These are phyloP conservation scores for Periphyllus acericola DNA, from an alignment of 2,888 invertebrate species.

Conservation along the genomic window DNA sequence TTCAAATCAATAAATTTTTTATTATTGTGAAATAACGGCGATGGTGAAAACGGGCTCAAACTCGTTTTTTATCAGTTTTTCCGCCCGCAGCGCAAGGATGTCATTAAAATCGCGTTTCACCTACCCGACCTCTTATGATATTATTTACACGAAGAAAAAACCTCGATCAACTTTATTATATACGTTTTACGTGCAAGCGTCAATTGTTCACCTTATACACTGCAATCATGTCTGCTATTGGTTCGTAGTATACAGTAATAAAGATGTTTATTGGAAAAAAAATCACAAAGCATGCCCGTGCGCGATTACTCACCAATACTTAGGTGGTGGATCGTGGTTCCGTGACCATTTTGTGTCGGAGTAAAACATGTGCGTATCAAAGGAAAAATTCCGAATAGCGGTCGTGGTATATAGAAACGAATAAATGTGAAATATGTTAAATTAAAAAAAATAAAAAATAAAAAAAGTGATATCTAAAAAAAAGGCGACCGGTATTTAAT, in stretches of 20 bases:
- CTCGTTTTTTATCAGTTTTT: constrained; percentile 8
- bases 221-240: background rate
- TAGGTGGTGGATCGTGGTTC: background rate
- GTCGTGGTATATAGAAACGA: background rate
- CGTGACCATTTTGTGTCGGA: background rate
- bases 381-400: background rate
- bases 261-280: background rate
- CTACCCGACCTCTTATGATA: background rate
- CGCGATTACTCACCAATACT: too few relatives aligned
- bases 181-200: background rate
- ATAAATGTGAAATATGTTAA: background rate
- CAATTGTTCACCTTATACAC: background rate
- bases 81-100: background rate
- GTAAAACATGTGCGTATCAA: background rate
- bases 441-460: too few relatives aligned
- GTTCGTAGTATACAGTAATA: background rate
- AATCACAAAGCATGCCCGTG: background rate
- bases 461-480: background rate
- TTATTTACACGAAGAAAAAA: background rate
- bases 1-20: background rate
- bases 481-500: background rate
- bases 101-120: background rate
- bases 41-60: background rate
- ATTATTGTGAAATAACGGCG: background rate
- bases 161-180: background rate